Evolutionary conservation across 2,113 vertebrate species (phyloP), one percentile per base, ranked within the genome.

Genomic region (Lophura nycthemera): DNA sequence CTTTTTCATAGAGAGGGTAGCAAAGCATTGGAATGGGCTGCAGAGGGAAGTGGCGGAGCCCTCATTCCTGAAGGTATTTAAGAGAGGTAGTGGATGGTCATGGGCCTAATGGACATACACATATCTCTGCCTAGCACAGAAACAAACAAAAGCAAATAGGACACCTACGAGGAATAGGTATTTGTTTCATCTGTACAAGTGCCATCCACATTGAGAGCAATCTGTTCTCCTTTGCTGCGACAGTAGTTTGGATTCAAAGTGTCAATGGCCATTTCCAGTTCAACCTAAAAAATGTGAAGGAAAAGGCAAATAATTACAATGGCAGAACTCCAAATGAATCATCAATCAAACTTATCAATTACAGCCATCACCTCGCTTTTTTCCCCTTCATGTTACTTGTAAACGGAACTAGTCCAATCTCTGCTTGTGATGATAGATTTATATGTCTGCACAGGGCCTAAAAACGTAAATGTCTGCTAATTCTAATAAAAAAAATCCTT

Each of bases 191-290:
- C 99, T 1, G 97, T 96, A 5, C 97, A 96, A 0, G 98, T 97
- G 27, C 99, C 99, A 2, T 99, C 99, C 71, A 99, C 99, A 1
- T 99, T 99, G 86, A 99, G 97, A 2, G 99, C 99, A 0, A 99
- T 99, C 97, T 99, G 99, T 76, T 99, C 99, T 86, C 99, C 99
- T 97, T 99, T 99, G 96, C 99, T 99, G 91, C 98, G 98, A 88
- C 99, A 99, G 92, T 99, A 99, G 97, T 99, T 99, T 16, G 99
- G 98, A 85, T 99, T 99, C 96, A 98, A 92, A 27, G 98, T 98
- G 94, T 99, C 98, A 32, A 99, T 98, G 71, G 98, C 98, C 97
- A 99, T 98, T 94, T 99, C 99, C 2, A 98, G 96, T 75, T 98
- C 98, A 83, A 99, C 99, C 99, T 99, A 73, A 93, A 38, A 8